Evolutionary conservation across 2,888 invertebrate species (phyloP).

Genomic region (Neria commutata): DNA sequence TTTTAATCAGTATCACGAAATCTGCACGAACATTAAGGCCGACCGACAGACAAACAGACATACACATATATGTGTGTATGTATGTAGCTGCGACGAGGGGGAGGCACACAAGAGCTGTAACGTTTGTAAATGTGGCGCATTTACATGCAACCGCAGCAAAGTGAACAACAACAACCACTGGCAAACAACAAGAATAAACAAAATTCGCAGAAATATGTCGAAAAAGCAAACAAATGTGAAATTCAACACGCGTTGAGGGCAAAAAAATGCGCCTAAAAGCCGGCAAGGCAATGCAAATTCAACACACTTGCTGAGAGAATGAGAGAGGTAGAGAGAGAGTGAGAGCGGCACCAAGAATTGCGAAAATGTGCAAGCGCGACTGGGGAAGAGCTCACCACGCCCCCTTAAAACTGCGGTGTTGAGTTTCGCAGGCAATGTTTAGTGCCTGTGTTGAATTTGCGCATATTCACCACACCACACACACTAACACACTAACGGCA

Average conservation of each 20-base stretch:
- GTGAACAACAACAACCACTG: conserved; percentile 22
- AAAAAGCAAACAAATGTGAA: neutral
- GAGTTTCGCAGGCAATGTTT: too few species aligned
- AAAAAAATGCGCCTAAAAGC: conserved; percentile 6
- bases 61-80: too few species aligned
- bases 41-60: conserved; percentile 1
- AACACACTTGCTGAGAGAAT: neutral
- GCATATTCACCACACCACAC: neutral
- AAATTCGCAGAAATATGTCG: conserved; percentile 10
- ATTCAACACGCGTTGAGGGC: conserved; percentile 1
- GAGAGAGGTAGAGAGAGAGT: neutral
- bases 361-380: neutral
- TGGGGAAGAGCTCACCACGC: neutral
- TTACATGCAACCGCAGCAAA: conserved; percentile 15
- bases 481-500: conserved; percentile 15
- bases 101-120: too few species aligned
- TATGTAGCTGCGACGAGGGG: too few species aligned
- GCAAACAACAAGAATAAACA: conserved; percentile 14
- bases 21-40: conserved; percentile 1
- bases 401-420: too few species aligned
- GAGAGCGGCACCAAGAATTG: conserved; percentile 12
- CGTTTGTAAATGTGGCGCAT: too few species aligned
- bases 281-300: neutral
- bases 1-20: conserved; percentile 23
- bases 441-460: too few species aligned